Base-by-base conservation (phyloP, 2,888 invertebrate genomes). In the Thecocarcelia acutangulata region DNA sequence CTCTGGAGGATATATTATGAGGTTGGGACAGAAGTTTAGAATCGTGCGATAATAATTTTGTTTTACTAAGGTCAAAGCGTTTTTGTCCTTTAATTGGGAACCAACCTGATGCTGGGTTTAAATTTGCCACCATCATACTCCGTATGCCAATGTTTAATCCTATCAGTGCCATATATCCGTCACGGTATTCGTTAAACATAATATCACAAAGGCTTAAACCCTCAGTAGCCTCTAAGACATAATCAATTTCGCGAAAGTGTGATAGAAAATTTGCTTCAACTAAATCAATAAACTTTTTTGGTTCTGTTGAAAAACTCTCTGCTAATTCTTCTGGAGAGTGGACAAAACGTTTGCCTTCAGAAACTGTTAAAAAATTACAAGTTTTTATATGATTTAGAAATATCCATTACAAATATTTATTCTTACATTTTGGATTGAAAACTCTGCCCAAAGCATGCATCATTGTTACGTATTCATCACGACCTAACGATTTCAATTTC, bases 361-460 rank as follows among this genome's bases (percentile, higher is more conserved):
- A 87, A 84, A 90, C 91, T 33, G 24, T 24, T 5, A 24, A 24
- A 24, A 24, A 24, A n/a, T n/a, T n/a, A n/a, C n/a, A n/a, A 12
- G 44, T 37, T 44, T 37, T 64, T 19, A 28, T n/a, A 28, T 28
- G 6, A 6, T 28, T 28, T 28, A 28, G 3, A 3, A 28, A 6
- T 28, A 28, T 3, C 8, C 1, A 33, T 33, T 33, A 6, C 33
- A 1, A 24, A 33, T n/a, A 33, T 12, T 13, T 28, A n/a, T 54
- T 73, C 58, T 69, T 91, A 94, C 94, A 92, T 92, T 95, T 96
- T 44, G 96, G 95, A 91, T 96, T 95, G 44, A 95, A 92, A 9
- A 95, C 94, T 87, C 95, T 92, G 24, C 96, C 96, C 17, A 96
- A 91, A 0, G 94, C 94, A 90, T 96, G 96, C 87, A 96, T 92